These are phyloP conservation scores for Pyrocoelia pectoralis DNA, from an alignment of 2,888 invertebrate genomes.

Conservation along the genomic window DNA sequence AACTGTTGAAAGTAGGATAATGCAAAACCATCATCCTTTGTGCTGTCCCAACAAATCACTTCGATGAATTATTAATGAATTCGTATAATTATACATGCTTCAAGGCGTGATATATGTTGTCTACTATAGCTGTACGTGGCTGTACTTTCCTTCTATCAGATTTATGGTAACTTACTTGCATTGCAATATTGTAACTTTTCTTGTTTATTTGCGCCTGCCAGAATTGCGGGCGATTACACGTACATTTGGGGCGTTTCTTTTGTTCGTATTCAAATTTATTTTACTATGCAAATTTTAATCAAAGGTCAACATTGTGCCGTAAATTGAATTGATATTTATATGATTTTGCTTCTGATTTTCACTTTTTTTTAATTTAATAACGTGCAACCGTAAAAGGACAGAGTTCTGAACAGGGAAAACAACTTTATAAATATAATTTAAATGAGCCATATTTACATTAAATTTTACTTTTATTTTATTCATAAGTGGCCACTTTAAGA, in stretches of 20 bases:
- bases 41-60: constrained; percentile 17
- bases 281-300: background rate
- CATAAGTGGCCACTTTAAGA: too few relatives aligned
- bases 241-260: background rate
- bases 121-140: constrained; percentile 15
- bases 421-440: too few relatives aligned
- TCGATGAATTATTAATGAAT: constrained; percentile 21
- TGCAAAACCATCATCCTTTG: background rate
- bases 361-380: too few relatives aligned
- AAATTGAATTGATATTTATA: background rate
- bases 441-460: too few relatives aligned
- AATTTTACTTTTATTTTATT: too few relatives aligned
- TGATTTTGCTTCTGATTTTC: too few relatives aligned
- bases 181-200: background rate
- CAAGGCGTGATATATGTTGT: constrained; percentile 3
- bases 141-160: constrained; percentile 12
- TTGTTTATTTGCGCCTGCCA: background rate
- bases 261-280: background rate
- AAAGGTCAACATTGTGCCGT: background rate
- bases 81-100: constrained; percentile 18
- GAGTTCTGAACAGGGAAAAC: too few relatives aligned
- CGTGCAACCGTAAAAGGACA: too few relatives aligned
- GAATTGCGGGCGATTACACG: background rate
- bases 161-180: background rate
- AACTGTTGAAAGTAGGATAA: background rate